Evolutionary conservation across 2,888 invertebrate genomes (phyloP), one percentile per base, ranked within the genome.

Genomic region (Epirrhoe tristata): DNA sequence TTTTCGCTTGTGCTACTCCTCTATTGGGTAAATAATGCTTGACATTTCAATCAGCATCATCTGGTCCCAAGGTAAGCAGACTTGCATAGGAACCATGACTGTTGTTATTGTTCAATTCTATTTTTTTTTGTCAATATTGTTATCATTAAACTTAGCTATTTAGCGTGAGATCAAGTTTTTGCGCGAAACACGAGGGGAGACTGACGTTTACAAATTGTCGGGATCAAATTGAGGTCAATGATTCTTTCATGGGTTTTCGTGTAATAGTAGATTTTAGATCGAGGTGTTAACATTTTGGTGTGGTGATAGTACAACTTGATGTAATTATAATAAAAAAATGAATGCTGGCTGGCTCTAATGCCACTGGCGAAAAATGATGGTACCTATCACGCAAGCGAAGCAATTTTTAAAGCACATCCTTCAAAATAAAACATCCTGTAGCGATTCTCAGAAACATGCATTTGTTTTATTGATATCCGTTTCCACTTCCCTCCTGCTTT

Each of bases 401-500:
- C 34, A 4, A 6, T 5, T 34, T 6, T 34, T 32, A n/a, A n/a
- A n/a, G 5, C 7, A 51, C 16, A 51, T 52, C 12, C 52, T 31
- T 17, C 6, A 12, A 52, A 31, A 50, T 50, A 50, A 50, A 24
- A 12, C n/a, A 8, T 43, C 48, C 39, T 17, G 39, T 32, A 6
- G 46, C 39, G 51, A 7, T 34, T 34, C 34, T 43, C 39, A 43
- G 1, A 43, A 12, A 12, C 39, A 36, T 36, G 36, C 36, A 12
- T 32, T 58, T 14, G 34, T 36, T 55, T 50, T 16, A 50, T 50
- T 48, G 36, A 31, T 52, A 32, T 59, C 36, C 62, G 52, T 31
- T 63, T 69, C 67, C 69, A 65, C 31, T 8, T 39, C 7, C 58
- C 55, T 65, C 61, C 61, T 63, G 59, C 56, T 66, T 68, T 64